A percentile compares a stretch with the other conserved stretches of the same genome.
Conservation (phyloP, 2,113 vertebrate species). For the Scophthalmus maximus region DNA sequence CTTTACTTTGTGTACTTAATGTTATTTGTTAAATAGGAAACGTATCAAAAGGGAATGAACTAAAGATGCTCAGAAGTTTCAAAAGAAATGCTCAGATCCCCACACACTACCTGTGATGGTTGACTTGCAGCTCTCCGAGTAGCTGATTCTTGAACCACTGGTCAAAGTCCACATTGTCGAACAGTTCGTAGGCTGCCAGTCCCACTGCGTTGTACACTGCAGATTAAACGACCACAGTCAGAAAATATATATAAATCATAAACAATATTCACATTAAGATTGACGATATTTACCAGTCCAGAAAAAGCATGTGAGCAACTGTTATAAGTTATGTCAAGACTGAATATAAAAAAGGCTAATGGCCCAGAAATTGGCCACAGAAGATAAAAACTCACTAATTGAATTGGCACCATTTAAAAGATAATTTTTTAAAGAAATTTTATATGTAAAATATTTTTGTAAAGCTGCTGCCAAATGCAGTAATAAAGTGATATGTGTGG, state of each 20-base stretch:
- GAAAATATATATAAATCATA: not conserved
- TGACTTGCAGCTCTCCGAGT: conserved; percentile 92
- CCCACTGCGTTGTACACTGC: conserved; percentile 97
- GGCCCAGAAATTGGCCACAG: not conserved
- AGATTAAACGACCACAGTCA: conserved; percentile 44
- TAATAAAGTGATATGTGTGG: no score
- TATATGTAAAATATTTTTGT: no score
- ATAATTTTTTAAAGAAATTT: no score
- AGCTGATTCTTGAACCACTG: conserved; percentile 98
- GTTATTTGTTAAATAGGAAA: no score
- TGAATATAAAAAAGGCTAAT: not conserved
- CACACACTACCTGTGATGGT: conserved; percentile 88
- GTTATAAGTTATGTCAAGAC: not conserved
- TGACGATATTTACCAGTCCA: not conserved
- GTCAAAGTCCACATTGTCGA: conserved; percentile 98
- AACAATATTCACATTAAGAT: not conserved
- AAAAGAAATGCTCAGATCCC: not conserved
- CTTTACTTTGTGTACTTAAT: no score
- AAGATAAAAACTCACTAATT: not conserved
- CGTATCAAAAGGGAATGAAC: not conserved
- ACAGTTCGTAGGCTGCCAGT: conserved; percentile 95
- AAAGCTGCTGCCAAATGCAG: no score
- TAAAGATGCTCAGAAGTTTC: not conserved
- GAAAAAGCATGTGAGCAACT: not conserved
- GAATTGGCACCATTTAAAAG: not conserved